phyloP scores from a whole-genome alignment of 2,113 vertebrate species.

The Epinephelus lanceolatus region DNA sequence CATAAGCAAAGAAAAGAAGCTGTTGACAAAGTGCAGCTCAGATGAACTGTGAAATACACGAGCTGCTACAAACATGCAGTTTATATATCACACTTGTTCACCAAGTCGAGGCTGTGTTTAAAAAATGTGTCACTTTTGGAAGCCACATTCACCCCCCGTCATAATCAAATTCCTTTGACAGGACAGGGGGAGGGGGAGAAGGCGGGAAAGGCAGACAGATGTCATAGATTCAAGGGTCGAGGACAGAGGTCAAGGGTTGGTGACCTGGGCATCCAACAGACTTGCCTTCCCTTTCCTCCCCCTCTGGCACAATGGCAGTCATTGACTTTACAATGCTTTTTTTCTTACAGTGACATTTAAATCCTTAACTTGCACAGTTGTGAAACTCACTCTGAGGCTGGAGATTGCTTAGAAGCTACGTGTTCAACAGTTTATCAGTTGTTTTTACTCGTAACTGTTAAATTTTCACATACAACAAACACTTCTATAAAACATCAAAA shows the following conservation, averaged over 20 bases:
- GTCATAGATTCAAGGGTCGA: constrained; percentile 77
- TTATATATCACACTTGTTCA: background rate
- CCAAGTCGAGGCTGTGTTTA: background rate
- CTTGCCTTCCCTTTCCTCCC: constrained; percentile 58
- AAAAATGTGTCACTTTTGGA: constrained; percentile 26
- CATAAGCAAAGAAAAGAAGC: background rate
- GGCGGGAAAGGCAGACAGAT: constrained; percentile 79
- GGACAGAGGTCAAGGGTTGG: constrained; percentile 80
- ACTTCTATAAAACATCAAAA: background rate
- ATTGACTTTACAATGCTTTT: constrained; percentile 74
- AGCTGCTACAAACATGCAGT: background rate
- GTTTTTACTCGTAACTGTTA: constrained; percentile 1
- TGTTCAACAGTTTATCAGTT: background rate
- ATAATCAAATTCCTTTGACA: constrained; percentile 65
- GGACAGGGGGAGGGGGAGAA: constrained; percentile 42
- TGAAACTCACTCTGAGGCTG: background rate
- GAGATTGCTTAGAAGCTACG: background rate
- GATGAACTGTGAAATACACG: background rate
- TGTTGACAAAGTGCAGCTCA: background rate
- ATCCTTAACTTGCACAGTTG: constrained; percentile 13
- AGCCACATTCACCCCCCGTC: constrained; percentile 50
- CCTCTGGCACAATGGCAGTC: constrained; percentile 56
- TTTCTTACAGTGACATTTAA: constrained; percentile 62
- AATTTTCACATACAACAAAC: background rate
- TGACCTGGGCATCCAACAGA: constrained; percentile 75